Evolutionary conservation across 2,797 vertebrate species (phyloP), one percentile per base, ranked within the genome.

Genomic region (Pseudochromis fuscus): DNA sequence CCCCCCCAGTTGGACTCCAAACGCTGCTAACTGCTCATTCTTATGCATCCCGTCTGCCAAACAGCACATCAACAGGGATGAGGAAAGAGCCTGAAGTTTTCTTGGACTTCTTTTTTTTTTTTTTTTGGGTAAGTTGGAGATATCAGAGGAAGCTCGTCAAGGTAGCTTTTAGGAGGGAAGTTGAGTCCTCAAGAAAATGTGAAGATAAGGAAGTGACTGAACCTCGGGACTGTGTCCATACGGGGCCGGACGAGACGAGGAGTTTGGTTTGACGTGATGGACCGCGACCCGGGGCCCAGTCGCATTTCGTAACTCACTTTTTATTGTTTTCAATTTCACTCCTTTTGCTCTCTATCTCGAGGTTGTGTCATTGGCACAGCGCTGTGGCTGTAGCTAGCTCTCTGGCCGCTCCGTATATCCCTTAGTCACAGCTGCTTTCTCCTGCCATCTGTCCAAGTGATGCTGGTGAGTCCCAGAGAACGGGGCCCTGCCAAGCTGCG

Each of bases 21-120:
- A 88, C 45, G 57, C 77, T 67, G 67, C 64, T 87, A 86, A 86
- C 79, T 71, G 83, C 87, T 93, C 89, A 91, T 93, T 92, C 83
- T 82, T 86, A 89, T 91, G 88, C 88, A 67, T 81, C 81, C 72
- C 64, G 67, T 31, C 82, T 90, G 91, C 92, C 92, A 93, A 92
- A 86, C 81, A 67, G 80, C 75, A 75, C 78, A 84, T 91, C 85
- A 89, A 81, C 84, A n/a, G 19, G 81, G 79, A 91, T 64, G 86
- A 86, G 77, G 75, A 80, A 71, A 77, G 61, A 75, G 82, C 71
- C 87, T 51, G 38, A 80, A 83, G 86, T 89, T 87, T 85, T 84
- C 71, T 79, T 59, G 53, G 74, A 72, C 70, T 79, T 35, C 25
- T 81, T 53, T 79, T 78, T 84, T 82, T 73, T 83, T 72, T 53